Evolutionary conservation across 2,888 invertebrate species (phyloP), one percentile per base, ranked within the genome.

Genomic region (Athetis lepigone): DNA sequence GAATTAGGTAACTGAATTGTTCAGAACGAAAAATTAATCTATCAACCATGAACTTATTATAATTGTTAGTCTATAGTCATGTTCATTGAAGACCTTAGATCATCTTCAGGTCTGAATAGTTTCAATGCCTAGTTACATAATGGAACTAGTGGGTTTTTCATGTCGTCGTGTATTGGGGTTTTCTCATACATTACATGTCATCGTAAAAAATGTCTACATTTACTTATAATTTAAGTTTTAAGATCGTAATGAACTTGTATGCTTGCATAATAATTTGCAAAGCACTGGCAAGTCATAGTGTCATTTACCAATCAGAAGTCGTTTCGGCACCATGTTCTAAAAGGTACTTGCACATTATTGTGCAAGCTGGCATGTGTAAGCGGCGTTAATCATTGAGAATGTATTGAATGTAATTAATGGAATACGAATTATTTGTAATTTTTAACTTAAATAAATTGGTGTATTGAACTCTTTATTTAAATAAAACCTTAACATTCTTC

Each of bases 391-490:
- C 18, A 21, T 13, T 46, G 21, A 59, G 21, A 23, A 36, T 42
- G 7, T 46, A 58, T 57, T 29, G 23, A 13, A 36, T 9, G 8
- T 52, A 21, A 33, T 36, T 16, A 18, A 25, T 36, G 19, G 25
- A 43, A 29, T 36, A 43, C 4, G n/a, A 19, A 46, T 8, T 46
- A 42, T n/a, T n/a, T 61, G 19, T 46, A 40, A 42, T 9, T n/a
- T 33, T 29, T n/a, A 46, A 16, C 5, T 29, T 47, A 42, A 67
- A 70, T 70, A 65, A 65, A 70, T 37, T 21, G 21, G 5, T 36
- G 42, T 61, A 23, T 27, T 27, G 2, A 23, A 40, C n/a, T 16
- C 3, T 1, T 46, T 11, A 6, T 18, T 36, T 58, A 37, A 29
- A 3, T 7, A 5, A 43, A 27, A 43, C n/a, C 40, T 29, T 18